Percentiles rank a stretch among this genome's conserved stretches.
phyloP scores from a whole-genome alignment of 2,113 vertebrate genomes.

The Myrmecobius fasciatus region DNA sequence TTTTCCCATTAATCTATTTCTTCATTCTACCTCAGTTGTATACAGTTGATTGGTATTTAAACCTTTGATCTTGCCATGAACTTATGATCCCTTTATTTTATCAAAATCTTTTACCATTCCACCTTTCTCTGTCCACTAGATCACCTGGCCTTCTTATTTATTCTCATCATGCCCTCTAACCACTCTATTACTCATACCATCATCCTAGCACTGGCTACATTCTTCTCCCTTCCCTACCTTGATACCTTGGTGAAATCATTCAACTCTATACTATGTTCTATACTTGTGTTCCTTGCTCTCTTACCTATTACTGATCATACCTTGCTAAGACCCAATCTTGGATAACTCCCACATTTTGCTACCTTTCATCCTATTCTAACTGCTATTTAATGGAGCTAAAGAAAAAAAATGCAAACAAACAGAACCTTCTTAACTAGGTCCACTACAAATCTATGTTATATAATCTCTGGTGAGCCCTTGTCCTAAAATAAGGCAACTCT shows the following conservation, averaged over 20 bases:
- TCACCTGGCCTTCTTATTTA: neutral
- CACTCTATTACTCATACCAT: neutral
- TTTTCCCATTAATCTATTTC: neutral
- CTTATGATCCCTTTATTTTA: neutral
- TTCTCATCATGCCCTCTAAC: neutral
- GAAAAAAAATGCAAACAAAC: neutral
- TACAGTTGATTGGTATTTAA: neutral
- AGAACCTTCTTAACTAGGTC: neutral
- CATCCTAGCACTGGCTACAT: neutral
- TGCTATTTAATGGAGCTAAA: neutral
- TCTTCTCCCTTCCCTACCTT: neutral
- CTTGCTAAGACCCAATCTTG: neutral
- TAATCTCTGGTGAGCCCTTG: neutral
- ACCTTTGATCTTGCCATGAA: neutral
- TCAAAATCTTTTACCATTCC: neutral
- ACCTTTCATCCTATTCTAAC: neutral
- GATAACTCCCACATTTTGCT: neutral
- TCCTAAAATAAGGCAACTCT: neutral
- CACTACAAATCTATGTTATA: neutral
- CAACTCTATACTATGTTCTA: neutral
- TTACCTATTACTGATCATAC: neutral
- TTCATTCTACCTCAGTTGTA: neutral
- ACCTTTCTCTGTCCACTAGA: neutral
- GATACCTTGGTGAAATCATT: neutral
- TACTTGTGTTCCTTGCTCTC: neutral